Percentiles rank a stretch among this genome's conserved stretches.
Conservation (phyloP, 2,113 vertebrate genomes). For the Ciconia stormi region DNA sequence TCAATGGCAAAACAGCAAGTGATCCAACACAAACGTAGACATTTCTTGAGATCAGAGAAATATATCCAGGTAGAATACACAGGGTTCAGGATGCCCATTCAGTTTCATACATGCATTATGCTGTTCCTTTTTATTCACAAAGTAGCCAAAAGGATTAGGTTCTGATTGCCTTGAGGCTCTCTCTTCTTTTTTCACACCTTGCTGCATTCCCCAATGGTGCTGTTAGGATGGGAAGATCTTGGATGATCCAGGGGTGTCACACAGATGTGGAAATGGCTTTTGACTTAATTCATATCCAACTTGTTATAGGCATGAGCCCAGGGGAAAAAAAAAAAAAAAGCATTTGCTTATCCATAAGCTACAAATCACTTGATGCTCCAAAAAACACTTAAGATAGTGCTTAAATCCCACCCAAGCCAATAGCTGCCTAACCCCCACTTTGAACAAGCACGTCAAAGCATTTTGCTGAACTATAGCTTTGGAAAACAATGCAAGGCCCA, state of each 20-base stretch:
- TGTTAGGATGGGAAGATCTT: background rate
- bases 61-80: background rate
- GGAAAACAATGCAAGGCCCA: background rate
- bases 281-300: background rate
- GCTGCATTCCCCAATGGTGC: background rate
- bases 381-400: background rate
- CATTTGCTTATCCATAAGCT: background rate
- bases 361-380: background rate
- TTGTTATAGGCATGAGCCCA: accelerated
- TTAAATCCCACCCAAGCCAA: background rate
- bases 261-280: background rate
- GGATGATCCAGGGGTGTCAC: background rate
- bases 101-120: background rate
- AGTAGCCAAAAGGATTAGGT: background rate
- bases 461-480: background rate
- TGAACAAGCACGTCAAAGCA: background rate
- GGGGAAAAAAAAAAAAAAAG: background rate
- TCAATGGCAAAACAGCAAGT: background rate
- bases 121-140: background rate
- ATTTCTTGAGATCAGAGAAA: background rate
- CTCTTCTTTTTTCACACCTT: background rate
- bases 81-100: accelerated
- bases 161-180: background rate
- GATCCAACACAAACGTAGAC: background rate
- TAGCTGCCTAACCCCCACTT: background rate